These are phyloP conservation scores for Ophioninae sp. DNA, from an alignment of 2,888 invertebrate genomes.

Conservation along the genomic window DNA sequence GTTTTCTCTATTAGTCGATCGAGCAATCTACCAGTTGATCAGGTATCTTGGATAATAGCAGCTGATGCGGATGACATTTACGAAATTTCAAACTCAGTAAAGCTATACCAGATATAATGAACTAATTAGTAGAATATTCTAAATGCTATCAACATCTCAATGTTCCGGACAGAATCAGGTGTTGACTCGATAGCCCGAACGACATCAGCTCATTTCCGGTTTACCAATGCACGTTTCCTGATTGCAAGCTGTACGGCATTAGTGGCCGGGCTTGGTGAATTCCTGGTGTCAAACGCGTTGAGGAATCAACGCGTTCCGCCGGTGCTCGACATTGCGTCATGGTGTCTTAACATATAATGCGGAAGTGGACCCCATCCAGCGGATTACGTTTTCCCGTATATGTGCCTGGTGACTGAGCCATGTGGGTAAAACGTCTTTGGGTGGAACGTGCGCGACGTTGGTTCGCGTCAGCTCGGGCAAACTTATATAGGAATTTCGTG, in stretches of 20 bases:
- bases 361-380: constrained; percentile 8
- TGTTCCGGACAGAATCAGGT: not conserved
- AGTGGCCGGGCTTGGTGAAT: not conserved
- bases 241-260: not conserved
- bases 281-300: not conserved
- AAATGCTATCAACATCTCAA: not conserved
- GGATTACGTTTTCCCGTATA: constrained; percentile 38
- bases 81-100: not conserved
- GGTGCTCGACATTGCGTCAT: constrained; percentile 22
- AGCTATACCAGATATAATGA: not conserved
- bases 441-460: constrained; percentile 26
- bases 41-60: not conserved
- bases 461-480: not conserved
- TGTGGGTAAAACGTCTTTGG: constrained; percentile 29
- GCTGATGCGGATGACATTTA: not conserved
- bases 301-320: constrained; percentile 7
- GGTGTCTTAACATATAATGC: constrained; percentile 7
- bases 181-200: not conserved
- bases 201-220: not conserved
- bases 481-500: constrained; percentile 32
- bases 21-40: not conserved
- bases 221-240: not conserved
- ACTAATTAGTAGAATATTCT: not conserved
- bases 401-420: constrained; percentile 3
- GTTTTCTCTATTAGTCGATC: too few relatives aligned